These are phyloP conservation scores for Xanthorhoe designata DNA, from an alignment of 2,888 invertebrate species.

Conservation along the genomic window DNA sequence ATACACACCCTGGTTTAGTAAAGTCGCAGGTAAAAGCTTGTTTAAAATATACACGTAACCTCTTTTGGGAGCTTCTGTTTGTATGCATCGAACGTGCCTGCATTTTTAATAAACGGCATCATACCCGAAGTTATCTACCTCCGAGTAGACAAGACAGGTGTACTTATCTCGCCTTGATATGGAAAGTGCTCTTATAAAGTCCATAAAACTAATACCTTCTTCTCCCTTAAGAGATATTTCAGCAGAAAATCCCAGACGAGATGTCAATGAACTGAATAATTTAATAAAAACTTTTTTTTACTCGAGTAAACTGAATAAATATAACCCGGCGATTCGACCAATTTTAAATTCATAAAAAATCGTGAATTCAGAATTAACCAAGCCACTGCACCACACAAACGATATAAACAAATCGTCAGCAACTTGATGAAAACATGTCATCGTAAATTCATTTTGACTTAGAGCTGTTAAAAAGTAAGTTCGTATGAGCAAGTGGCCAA, in stretches of 20 bases:
- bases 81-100: too few relatives aligned
- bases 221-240: neutral
- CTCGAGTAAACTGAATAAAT: neutral
- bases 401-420: too few relatives aligned
- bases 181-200: slow-evolving; percentile 2
- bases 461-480: too few relatives aligned
- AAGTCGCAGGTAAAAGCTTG: too few relatives aligned
- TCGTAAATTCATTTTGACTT: too few relatives aligned
- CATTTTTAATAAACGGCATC: neutral
- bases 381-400: neutral
- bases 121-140: neutral
- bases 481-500: too few relatives aligned
- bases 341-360: neutral
- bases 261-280: slow-evolving; percentile 2
- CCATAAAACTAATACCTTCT: slow-evolving; percentile 3
- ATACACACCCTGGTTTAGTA: too few relatives aligned
- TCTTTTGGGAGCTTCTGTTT: too few relatives aligned
- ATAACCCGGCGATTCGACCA: neutral
- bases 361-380: neutral
- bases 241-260: slow-evolving; percentile 1
- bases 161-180: neutral
- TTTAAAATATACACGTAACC: too few relatives aligned
- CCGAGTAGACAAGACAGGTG: neutral
- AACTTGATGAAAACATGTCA: too few relatives aligned
- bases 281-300: slow-evolving; percentile 1